phyloP scores from a whole-genome alignment of 2,888 invertebrate species.

The Syrphus vitripennis region DNA sequence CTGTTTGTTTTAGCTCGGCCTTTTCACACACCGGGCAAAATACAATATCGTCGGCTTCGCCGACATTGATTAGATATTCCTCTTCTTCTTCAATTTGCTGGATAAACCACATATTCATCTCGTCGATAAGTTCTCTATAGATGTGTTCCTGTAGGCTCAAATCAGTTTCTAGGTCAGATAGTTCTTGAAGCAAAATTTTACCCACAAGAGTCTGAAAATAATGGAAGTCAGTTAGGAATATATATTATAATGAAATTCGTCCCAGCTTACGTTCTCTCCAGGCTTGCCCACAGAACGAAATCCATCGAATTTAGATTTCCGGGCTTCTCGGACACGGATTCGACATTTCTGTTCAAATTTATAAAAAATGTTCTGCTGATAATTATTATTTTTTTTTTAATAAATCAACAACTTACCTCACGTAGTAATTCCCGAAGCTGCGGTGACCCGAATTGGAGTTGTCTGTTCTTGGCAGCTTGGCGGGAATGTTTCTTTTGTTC shows the following conservation, averaged over 20 bases:
- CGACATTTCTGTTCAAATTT: constrained; percentile 77
- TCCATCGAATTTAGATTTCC: constrained; percentile 73
- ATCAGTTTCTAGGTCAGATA: constrained; percentile 77
- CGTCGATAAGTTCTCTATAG: constrained; percentile 76
- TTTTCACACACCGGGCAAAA: constrained; percentile 83
- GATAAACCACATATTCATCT: constrained; percentile 78
- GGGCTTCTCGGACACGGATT: constrained; percentile 76
- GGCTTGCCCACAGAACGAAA: constrained; percentile 58
- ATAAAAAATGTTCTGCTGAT: neutral
- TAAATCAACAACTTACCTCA: constrained; percentile 73
- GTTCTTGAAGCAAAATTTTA: constrained; percentile 76
- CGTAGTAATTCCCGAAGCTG: constrained; percentile 77
- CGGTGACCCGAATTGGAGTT: constrained; percentile 76
- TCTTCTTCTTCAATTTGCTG: constrained; percentile 76
- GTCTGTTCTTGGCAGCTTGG: constrained; percentile 76
- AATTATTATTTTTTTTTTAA: too few relatives aligned
- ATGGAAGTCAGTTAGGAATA: neutral
- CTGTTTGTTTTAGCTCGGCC: constrained; percentile 77
- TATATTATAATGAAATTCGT: neutral
- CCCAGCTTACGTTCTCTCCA: constrained; percentile 57
- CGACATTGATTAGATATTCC: constrained; percentile 73
- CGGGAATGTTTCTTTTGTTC: constrained; percentile 77
- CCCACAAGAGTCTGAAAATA: constrained; percentile 65
- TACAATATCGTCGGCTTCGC: constrained; percentile 80
- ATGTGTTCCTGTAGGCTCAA: constrained; percentile 77